A percentile compares a stretch with the other conserved stretches of the same genome.
Evolutionary conservation across 2,888 invertebrate genomes (phyloP).

Genomic region (Cerastis leucographa): DNA sequence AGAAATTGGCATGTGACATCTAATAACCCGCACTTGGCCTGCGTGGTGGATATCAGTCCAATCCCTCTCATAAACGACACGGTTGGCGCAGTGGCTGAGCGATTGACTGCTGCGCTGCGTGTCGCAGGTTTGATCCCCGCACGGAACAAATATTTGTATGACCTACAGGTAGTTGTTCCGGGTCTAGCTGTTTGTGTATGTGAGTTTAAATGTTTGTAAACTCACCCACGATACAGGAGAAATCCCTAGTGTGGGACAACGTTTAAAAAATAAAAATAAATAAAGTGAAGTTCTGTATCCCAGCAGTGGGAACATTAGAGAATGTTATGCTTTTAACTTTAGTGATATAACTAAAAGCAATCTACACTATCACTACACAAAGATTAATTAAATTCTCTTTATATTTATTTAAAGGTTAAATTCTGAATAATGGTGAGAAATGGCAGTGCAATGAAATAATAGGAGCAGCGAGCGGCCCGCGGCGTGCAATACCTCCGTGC

Average conservation of each 20-base stretch:
- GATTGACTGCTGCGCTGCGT: too few species aligned
- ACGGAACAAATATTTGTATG: too few species aligned
- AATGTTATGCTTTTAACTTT: neutral
- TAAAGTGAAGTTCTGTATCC: neutral
- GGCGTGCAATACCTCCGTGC: conserved; percentile 28
- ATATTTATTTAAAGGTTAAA: conserved; percentile 4
- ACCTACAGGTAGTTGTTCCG: too few species aligned
- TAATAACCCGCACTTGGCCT: neutral
- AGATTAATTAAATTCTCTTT: neutral
- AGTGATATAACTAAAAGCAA: neutral
- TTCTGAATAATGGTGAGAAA: conserved; percentile 29
- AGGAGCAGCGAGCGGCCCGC: neutral
- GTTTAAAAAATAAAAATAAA: too few species aligned
- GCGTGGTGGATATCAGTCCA: neutral
- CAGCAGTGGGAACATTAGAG: neutral
- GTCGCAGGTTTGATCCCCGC: too few species aligned
- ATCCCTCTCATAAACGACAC: too few species aligned
- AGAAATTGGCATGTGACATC: neutral
- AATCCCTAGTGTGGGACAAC: too few species aligned
- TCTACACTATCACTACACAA: neutral
- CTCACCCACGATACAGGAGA: too few species aligned
- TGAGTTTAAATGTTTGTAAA: too few species aligned
- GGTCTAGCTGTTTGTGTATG: too few species aligned
- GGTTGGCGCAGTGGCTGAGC: too few species aligned
- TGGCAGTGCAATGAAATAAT: conserved; percentile 31